Evolutionary conservation across 2,888 invertebrate genomes (phyloP), one percentile per base, ranked within the genome.

Genomic region (Pinctada fucata): DNA sequence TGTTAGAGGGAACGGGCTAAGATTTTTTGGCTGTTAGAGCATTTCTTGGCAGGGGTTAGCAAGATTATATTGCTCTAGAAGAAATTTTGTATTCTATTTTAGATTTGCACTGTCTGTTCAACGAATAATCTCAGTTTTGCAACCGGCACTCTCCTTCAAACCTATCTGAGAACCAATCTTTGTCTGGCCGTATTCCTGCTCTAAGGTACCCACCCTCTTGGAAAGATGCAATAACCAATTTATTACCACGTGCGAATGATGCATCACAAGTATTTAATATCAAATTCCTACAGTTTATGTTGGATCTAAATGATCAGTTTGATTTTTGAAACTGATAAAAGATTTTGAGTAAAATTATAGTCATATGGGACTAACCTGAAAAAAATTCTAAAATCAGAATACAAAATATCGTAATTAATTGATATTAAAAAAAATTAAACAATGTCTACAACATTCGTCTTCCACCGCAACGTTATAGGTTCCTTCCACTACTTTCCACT

Each of bases 91-190:
- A 75, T 80, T 75, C 78, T 78, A 78, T 80, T 80, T 80, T 77
- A 75, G 76, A 78, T 80, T 72, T 80, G 75, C 72, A 77, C 80
- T 80, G 80, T 77, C 80, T 80, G 77, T 70, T 74, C 70, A 71
- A 73, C 72, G 70, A 75, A 47, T 63, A 50, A 50, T 74, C 74
- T 65, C 63, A 74, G 74, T 65, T 78, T 74, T 50, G 69, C 78
- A 78, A 78, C 73, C 65, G 74, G 50, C 73, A 64, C 63, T 49
- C 67, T 67, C 78, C 58, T 52, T 49, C 51, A 58, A 74, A 67
- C 16, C 16, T 5, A 31, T 68, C 68, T 68, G 45, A 45, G 45
- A 68, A 68, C 31, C 16, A 45, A 68, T 68, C 68, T 31, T 68
- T 68, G 5, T 68, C 4, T 68, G 68, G 68, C 68, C 68, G 68